Percentiles rank a stretch among this genome's conserved stretches.
These are phyloP conservation scores for Ernsta delagoae DNA, from an alignment of 2,888 invertebrate species.

Conservation along the genomic window DNA sequence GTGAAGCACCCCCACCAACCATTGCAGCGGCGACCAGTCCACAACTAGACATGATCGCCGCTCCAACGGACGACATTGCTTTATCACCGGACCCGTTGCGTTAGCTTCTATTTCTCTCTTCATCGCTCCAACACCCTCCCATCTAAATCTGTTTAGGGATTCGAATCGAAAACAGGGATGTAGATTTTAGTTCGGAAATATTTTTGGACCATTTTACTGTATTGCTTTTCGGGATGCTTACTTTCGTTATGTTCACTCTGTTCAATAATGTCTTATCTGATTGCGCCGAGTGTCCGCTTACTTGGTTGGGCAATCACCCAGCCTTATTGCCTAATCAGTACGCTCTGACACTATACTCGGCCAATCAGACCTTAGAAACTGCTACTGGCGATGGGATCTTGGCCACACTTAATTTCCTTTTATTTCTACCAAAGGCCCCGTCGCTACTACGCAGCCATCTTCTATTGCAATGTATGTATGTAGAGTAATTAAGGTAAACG, in stretches of 20 bases:
- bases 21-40: conserved; percentile 71
- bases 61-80: conserved; percentile 69
- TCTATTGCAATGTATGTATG: conserved; percentile 82
- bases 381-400: conserved; percentile 65
- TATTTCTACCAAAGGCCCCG: conserved; percentile 59
- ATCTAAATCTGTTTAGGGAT: conserved; percentile 53
- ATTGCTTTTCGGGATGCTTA: conserved; percentile 47
- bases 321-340: conserved; percentile 90
- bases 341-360: conserved; percentile 72
- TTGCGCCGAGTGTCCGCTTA: conserved; percentile 81
- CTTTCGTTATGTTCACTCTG: conserved; percentile 46
- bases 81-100: conserved; percentile 72
- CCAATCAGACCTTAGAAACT: conserved; percentile 68
- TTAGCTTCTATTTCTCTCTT: conserved; percentile 51
- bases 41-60: conserved; percentile 72
- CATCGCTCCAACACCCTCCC: conserved; percentile 47
- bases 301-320: conserved; percentile 89
- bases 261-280: conserved; percentile 70
- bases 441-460: conserved; percentile 61
- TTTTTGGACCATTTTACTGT: conserved; percentile 79
- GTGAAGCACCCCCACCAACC: conserved; percentile 62
- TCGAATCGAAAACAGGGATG: conserved; percentile 78
- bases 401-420: conserved; percentile 52
- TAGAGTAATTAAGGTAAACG: conserved; percentile 80
- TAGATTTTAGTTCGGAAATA: conserved; percentile 77